Conservation (phyloP, 2,113 vertebrate species). For the Vicugna pacos region DNA sequence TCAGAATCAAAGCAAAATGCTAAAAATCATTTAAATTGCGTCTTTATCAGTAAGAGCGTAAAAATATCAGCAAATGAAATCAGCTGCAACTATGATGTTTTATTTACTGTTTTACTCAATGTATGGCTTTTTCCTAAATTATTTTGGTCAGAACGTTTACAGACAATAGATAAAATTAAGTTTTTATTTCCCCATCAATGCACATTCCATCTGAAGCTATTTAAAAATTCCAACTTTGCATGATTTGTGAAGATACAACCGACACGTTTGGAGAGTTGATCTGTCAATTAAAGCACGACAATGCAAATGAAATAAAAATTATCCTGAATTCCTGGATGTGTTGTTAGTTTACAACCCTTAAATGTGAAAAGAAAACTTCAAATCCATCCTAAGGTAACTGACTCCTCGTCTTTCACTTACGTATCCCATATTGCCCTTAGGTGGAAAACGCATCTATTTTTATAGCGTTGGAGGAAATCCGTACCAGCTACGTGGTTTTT, state of each 20-base stretch:
- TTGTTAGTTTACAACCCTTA: background rate
- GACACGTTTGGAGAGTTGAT: background rate
- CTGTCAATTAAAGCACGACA: background rate
- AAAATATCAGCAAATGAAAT: conserved; percentile 69
- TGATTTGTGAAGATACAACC: background rate
- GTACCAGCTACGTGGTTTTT: background rate
- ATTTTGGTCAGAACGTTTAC: conserved; percentile 8
- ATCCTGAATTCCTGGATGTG: background rate
- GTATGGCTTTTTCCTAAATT: conserved; percentile 17
- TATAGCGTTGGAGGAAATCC: background rate
- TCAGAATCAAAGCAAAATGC: background rate
- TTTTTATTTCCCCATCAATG: background rate
- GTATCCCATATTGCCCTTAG: background rate
- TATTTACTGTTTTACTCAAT: conserved; percentile 28
- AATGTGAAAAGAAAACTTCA: background rate
- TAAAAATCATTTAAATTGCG: conserved; percentile 49
- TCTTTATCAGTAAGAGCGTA: background rate
- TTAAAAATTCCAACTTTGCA: background rate
- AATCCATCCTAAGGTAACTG: background rate
- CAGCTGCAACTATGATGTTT: background rate
- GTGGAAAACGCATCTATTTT: background rate
- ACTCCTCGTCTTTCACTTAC: background rate
- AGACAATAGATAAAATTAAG: conserved; percentile 28
- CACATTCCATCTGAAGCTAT: background rate
- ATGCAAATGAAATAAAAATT: background rate